Percentiles rank a stretch among this genome's conserved stretches.
phyloP scores from a whole-genome alignment of 2,113 vertebrate genomes.

The Reinhardtius hippoglossoides region DNA sequence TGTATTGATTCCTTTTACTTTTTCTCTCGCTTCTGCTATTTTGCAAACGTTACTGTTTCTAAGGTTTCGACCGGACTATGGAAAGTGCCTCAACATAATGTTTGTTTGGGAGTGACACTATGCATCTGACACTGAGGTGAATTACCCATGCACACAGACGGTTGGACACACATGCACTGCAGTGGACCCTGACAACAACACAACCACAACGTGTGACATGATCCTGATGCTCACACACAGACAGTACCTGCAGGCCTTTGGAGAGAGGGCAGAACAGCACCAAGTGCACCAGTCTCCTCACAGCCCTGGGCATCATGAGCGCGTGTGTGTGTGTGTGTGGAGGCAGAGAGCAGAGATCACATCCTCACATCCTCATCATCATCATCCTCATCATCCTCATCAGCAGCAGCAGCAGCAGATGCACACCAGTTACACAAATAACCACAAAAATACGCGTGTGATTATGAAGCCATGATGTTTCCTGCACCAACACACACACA shows the following conservation, averaged over 20 bases:
- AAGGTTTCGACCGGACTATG: no score
- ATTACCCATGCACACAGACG: no score
- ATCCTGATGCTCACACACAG: background rate
- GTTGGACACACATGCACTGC: background rate
- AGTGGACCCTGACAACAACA: background rate
- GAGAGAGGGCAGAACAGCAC: slow-evolving; percentile 91
- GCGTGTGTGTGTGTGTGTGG: background rate
- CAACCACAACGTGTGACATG: background rate
- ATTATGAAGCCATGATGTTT: background rate
- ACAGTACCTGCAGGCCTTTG: slow-evolving; percentile 87
- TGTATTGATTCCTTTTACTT: no score
- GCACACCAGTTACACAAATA: slow-evolving; percentile 27
- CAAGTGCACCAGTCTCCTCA: slow-evolving; percentile 89
- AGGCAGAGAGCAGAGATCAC: slow-evolving; percentile 59
- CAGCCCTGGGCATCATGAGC: slow-evolving; percentile 86
- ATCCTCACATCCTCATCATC: slow-evolving; percentile 33
- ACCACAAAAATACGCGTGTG: background rate
- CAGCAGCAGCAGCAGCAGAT: background rate
- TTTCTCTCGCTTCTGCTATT: no score
- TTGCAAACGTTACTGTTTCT: no score
- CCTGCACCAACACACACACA: background rate
- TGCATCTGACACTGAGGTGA: no score
- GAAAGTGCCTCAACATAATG: no score
- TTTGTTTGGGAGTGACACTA: no score
- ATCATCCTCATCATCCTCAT: no score